phyloP scores from a whole-genome alignment of 2,113 vertebrate species.

The Lampris megalopsis region DNA sequence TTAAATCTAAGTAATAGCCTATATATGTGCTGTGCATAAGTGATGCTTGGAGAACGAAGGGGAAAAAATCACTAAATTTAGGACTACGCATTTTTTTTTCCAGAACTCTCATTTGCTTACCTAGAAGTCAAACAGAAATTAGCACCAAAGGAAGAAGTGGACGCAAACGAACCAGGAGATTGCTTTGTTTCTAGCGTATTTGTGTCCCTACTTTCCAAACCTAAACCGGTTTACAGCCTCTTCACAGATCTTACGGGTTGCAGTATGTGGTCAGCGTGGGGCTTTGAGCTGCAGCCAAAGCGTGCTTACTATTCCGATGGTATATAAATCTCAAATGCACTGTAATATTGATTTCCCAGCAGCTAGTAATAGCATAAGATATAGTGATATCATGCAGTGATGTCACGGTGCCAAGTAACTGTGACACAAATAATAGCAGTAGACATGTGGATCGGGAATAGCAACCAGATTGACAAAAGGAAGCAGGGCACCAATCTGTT shows the following conservation, averaged over 20 bases:
- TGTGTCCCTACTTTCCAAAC: not conserved
- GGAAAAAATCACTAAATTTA: slow-evolving; percentile 14
- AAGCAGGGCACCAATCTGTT: slow-evolving; percentile 44
- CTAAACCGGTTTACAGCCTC: slow-evolving; percentile 8
- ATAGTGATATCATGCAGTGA: slow-evolving; percentile 31
- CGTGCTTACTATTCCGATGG: slow-evolving; percentile 3
- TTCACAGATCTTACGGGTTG: slow-evolving; percentile 29
- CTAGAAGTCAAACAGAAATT: slow-evolving; percentile 17
- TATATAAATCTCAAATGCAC: not conserved
- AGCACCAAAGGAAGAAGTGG: slow-evolving; percentile 14
- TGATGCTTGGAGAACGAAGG: too few relatives aligned
- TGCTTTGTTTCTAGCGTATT: slow-evolving; percentile 1
- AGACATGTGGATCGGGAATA: slow-evolving; percentile 15
- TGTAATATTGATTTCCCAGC: slow-evolving; percentile 21
- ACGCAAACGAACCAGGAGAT: too few relatives aligned
- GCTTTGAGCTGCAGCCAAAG: not conserved
- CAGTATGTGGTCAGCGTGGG: not conserved
- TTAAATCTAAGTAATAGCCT: not conserved
- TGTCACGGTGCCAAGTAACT: slow-evolving; percentile 15
- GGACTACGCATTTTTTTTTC: not conserved
- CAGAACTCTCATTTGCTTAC: slow-evolving; percentile 22
- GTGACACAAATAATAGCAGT: slow-evolving; percentile 16
- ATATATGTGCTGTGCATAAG: too few relatives aligned
- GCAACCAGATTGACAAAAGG: slow-evolving; percentile 20
- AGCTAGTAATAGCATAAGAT: slow-evolving; percentile 14